Base-by-base conservation (phyloP, 1,140 invertebrate genomes). In the Pantala flavescens region DNA sequence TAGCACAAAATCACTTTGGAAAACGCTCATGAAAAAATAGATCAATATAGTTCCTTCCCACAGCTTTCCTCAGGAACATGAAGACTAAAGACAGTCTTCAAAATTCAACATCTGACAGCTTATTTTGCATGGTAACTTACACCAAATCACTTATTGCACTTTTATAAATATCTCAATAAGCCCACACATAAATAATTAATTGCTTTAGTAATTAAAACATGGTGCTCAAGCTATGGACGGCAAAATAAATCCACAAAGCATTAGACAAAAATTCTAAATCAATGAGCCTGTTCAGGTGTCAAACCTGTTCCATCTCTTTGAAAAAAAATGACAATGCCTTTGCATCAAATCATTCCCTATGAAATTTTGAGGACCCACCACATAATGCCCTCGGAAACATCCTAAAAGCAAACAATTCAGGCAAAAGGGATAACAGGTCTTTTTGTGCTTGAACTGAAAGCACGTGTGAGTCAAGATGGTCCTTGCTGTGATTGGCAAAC, bases 11-110 rank as follows among this genome's bases (percentile, higher is more conserved):
- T 63, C 49, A 63, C 49, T 19, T 21, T 63, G 14, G 49, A 63
- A 63, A 63, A 63, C n/a, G 49, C 49, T 63, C 49, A 63, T 63
- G 49, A 63, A 63, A 63, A 63, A 63, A 63, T 63, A 63, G 49
- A 63, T 63, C 49, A 63, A 63, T 63, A 63, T 63, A 63, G 49
- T 63, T 19, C 49, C 49, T 63, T 21, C 49, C 49, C 49, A 63
- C 49, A 63, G 49, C 49, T 63, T 63, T 21, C 14, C 49, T 63
- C 49, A 63, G 49, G 49, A 63, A 21, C 49, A 21, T 63, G 49
- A 63, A 63, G 49, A 63, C 49, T 63, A 3, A 63, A 14, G n/a
- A 63, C 49, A 16, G n/a, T 5, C 49, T 21, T 63, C 16, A 19
- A 16, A 63, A 36, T 36, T 63, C 49, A 16, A 63, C n/a, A 63